These are phyloP conservation scores for Amyelois transitella DNA, from an alignment of 1,140 invertebrate species.

Conservation along the genomic window DNA sequence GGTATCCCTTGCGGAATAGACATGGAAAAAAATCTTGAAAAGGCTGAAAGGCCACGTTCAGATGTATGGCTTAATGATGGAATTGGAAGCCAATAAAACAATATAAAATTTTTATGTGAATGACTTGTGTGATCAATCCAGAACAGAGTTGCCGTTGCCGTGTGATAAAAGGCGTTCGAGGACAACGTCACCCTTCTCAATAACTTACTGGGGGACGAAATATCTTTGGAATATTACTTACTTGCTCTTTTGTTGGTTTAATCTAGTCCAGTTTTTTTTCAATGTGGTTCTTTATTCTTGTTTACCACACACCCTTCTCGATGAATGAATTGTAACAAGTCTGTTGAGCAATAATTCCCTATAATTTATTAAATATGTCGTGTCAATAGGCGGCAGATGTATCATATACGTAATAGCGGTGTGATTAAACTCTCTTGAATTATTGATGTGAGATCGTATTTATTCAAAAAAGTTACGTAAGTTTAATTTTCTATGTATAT, in stretches of 20 bases:
- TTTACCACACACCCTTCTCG: conserved; percentile 48
- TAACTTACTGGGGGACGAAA: conserved; percentile 9
- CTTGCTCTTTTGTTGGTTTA: conserved; percentile 22
- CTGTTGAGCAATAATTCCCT: conserved; percentile 24
- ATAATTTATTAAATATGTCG: conserved; percentile 29
- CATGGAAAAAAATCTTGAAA: too few species aligned
- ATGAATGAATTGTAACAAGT: conserved; percentile 22
- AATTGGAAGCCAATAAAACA: too few species aligned
- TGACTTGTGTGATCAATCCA: background rate
- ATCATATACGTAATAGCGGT: conserved; percentile 12
- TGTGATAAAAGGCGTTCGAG: background rate
- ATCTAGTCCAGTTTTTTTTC: conserved; percentile 45
- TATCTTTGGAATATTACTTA: background rate
- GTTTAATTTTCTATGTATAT: too few species aligned
- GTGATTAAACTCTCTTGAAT: background rate
- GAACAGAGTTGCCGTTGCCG: background rate
- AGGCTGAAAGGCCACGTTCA: too few species aligned
- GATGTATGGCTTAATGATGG: too few species aligned
- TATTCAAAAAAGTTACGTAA: too few species aligned
- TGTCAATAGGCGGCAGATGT: conserved; percentile 28
- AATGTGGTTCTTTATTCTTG: conserved; percentile 36
- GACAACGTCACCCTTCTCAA: background rate
- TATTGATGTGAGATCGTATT: background rate
- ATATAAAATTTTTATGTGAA: too few species aligned
- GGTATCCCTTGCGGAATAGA: too few species aligned